These are phyloP conservation scores for Desmophyllum pertusum DNA, from an alignment of 92 coral and sea anemone species.

Conservation along the genomic window DNA sequence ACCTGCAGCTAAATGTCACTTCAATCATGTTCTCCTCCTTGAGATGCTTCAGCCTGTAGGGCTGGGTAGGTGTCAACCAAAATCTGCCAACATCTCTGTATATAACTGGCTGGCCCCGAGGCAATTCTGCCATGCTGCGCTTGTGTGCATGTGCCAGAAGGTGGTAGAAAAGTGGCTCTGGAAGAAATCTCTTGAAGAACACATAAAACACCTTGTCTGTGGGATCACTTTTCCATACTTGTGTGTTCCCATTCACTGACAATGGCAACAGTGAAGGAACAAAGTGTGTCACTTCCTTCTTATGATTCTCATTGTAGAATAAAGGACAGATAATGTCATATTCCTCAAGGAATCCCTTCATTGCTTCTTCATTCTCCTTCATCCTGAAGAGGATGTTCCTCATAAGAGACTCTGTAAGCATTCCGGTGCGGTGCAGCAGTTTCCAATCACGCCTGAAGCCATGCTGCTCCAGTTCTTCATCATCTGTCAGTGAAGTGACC, in stretches of 20 bases:
- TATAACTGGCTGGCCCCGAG: conserved; percentile 16
- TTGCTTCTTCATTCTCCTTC: conserved; percentile 21
- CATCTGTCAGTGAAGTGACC: conserved; percentile 29
- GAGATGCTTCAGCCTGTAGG: conserved; percentile 51
- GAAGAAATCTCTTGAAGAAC: conserved; percentile 56
- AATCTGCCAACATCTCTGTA: conserved; percentile 55
- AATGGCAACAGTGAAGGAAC: conserved; percentile 65
- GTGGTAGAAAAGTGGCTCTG: conserved; percentile 59
- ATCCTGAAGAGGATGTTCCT: conserved; percentile 30
- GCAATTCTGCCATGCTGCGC: conserved; percentile 20
- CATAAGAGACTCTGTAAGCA: conserved; percentile 43
- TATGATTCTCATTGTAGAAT: neutral
- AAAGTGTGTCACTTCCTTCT: conserved; percentile 49
- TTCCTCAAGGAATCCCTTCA: conserved; percentile 54
- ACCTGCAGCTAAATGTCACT: conserved; percentile 52
- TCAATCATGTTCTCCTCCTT: conserved; percentile 64
- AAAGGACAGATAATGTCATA: conserved; percentile 60
- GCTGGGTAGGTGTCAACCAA: conserved; percentile 49
- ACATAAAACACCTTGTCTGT: conserved; percentile 49
- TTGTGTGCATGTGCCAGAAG: conserved; percentile 64
- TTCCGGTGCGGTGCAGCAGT: conserved; percentile 50
- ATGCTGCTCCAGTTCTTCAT: conserved; percentile 13
- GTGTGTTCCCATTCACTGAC: conserved; percentile 12
- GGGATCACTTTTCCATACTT: conserved; percentile 45
- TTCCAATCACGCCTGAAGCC: conserved; percentile 52